Percentiles rank a stretch among this genome's conserved stretches.
Conservation (phyloP, 2,797 vertebrate species). For the Lepidocolaptes lacrymiger region DNA sequence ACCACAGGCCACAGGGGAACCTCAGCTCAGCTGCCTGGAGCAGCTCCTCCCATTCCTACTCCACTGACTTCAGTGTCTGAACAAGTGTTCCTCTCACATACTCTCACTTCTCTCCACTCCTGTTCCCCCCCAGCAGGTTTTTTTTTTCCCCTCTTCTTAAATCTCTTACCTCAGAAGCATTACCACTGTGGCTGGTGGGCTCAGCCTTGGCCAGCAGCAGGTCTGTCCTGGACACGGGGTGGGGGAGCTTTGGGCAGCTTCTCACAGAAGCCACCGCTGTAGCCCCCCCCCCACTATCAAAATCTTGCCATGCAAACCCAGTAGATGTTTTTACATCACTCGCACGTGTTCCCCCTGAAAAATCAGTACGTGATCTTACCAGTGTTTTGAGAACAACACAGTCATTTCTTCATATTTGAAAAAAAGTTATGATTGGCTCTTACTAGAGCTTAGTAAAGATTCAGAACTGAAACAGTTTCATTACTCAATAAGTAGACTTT, state of each 20-base stretch:
- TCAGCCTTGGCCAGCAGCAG: accelerated
- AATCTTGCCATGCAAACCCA: not conserved
- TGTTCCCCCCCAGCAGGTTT: not conserved
- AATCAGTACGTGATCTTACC: not conserved
- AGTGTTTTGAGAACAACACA: not conserved
- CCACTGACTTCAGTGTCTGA: not conserved
- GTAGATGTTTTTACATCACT: not conserved
- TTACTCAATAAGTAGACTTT: not conserved
- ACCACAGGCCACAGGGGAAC: too few species aligned
- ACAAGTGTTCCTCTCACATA: not conserved
- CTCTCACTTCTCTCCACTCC: not conserved
- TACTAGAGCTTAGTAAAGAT: not conserved
- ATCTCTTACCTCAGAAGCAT: not conserved
- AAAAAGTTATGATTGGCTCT: not conserved
- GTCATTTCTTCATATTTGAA: not conserved
- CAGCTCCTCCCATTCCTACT: not conserved
- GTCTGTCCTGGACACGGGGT: not conserved
- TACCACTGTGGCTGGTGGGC: not conserved
- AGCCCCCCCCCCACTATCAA: not conserved
- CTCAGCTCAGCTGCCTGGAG: not conserved
- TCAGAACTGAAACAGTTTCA: not conserved
- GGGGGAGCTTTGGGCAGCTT: not conserved
- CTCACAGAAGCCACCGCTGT: not conserved
- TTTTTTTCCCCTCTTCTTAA: not conserved
- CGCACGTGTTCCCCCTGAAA: not conserved